These are phyloP conservation scores for Petrophora chlorosata DNA, from an alignment of 2,888 invertebrate genomes.

Conservation along the genomic window DNA sequence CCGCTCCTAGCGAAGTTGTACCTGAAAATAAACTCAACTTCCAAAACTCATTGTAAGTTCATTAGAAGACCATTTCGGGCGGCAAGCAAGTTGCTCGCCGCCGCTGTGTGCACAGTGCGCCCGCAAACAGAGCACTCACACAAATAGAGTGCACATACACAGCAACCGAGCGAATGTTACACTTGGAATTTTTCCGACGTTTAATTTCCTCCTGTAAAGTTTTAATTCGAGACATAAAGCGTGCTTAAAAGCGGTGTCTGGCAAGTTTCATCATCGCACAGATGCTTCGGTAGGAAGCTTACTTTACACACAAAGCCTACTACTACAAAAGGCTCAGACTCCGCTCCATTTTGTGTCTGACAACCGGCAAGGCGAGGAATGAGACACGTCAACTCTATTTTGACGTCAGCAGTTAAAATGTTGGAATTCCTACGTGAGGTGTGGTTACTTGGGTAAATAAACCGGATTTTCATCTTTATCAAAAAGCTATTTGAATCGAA, in stretches of 20 bases:
- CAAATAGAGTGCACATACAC: constrained; percentile 14
- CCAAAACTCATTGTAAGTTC: constrained; percentile 20
- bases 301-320: constrained; percentile 82
- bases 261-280: constrained; percentile 82
- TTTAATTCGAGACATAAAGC: constrained; percentile 81
- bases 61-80: constrained; percentile 17
- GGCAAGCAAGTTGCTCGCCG: constrained; percentile 19
- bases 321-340: constrained; percentile 79
- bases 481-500: too few relatives aligned
- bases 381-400: constrained; percentile 71
- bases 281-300: constrained; percentile 80
- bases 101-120: constrained; percentile 6
- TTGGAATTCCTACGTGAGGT: constrained; percentile 47
- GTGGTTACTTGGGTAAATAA: background rate
- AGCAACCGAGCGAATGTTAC: constrained; percentile 2
- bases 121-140: constrained; percentile 28
- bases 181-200: constrained; percentile 65
- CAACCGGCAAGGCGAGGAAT: constrained; percentile 74
- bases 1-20: too few relatives aligned
- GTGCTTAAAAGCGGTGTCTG: constrained; percentile 81
- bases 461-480: too few relatives aligned
- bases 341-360: constrained; percentile 78
- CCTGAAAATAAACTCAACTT: constrained; percentile 10
- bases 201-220: constrained; percentile 80
- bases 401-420: constrained; percentile 59